Percentiles rank a stretch among this genome's conserved stretches.
These are phyloP conservation scores for Hydropotes inermis DNA, from an alignment of 2,113 vertebrate species.

Conservation along the genomic window DNA sequence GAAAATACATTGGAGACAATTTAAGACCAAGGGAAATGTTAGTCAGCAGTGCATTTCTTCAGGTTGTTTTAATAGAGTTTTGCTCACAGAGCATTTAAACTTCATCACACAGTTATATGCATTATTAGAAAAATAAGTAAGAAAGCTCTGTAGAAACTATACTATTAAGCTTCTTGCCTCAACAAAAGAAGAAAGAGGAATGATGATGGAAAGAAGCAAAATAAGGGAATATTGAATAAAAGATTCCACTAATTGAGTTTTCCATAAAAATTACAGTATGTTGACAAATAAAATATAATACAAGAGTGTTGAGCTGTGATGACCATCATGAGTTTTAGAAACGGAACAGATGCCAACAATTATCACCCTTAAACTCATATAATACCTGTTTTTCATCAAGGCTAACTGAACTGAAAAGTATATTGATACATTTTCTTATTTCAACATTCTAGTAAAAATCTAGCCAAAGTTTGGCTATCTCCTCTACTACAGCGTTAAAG, in stretches of 20 bases:
- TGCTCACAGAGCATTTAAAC: slow-evolving; percentile 83
- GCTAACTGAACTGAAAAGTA: slow-evolving; percentile 62
- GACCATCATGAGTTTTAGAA: slow-evolving; percentile 73
- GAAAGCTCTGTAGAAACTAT: slow-evolving; percentile 86
- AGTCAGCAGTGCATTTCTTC: slow-evolving; percentile 71
- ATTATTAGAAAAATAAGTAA: slow-evolving; percentile 85
- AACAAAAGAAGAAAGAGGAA: neutral
- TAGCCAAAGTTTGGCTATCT: slow-evolving; percentile 55
- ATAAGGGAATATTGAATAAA: slow-evolving; percentile 67
- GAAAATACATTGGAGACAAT: slow-evolving; percentile 65
- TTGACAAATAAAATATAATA: slow-evolving; percentile 69
- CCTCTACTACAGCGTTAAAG: slow-evolving; percentile 24
- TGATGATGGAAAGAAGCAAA: neutral
- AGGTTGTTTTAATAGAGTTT: slow-evolving; percentile 75
- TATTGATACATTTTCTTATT: slow-evolving; percentile 62
- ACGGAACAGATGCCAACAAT: slow-evolving; percentile 63
- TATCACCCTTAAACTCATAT: slow-evolving; percentile 3
- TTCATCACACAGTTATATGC: slow-evolving; percentile 67
- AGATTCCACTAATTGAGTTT: slow-evolving; percentile 66
- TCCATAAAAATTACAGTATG: slow-evolving; percentile 78
- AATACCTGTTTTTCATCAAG: slow-evolving; percentile 26
- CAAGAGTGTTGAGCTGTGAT: slow-evolving; percentile 68
- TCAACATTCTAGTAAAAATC: slow-evolving; percentile 70
- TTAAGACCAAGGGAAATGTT: slow-evolving; percentile 69
- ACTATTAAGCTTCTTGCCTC: slow-evolving; percentile 73